Evolutionary conservation across 2,888 invertebrate species (phyloP), one percentile per base, ranked within the genome.

Genomic region (Protophormia terraenovae): DNA sequence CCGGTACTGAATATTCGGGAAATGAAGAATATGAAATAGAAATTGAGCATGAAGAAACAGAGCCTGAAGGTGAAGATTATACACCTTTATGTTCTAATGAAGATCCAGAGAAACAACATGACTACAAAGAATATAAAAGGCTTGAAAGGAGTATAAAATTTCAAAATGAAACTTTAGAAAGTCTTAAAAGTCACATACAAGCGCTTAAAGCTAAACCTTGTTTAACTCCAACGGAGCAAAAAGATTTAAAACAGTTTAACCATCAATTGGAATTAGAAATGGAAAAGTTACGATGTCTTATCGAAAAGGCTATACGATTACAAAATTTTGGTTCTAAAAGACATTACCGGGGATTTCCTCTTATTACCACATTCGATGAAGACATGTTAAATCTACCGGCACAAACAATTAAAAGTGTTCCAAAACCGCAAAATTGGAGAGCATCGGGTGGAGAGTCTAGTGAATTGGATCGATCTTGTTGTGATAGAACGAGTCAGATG

Each of bases 251-350:
- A 35, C 88, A 88, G 7, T 47, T 92, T 24, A 88, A 90, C 19
- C 88, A 89, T n/a, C 91, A 90, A 76, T 90, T 91, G 89, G 91
- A 92, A 77, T 89, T 89, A 58, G 92, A 92, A 86, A 90, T 90
- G 71, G 86, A 90, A 0, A 92, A 92, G 82, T 81, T 92, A 4
- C 89, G 89, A 16, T 89, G 89, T 19, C 89, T 92, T 83, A 89
- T 91, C 82, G 89, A 87, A 10, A 88, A 87, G 10, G 91, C 91
- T 0, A 89, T 91, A 10, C 73, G 88, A 50, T 87, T 92, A 83
- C 92, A 92, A 85, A 91, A 91, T 55, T 89, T 88, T 32, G 89
- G 91, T 16, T 92, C 92, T 0, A 89, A 86, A 32, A 88, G 90
- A 0, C 89, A 87, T 35, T 92, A 91, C 79, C 88, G 87, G 3